Evolutionary conservation across 2,888 invertebrate species (phyloP).

Genomic region (Sericinus montela): DNA sequence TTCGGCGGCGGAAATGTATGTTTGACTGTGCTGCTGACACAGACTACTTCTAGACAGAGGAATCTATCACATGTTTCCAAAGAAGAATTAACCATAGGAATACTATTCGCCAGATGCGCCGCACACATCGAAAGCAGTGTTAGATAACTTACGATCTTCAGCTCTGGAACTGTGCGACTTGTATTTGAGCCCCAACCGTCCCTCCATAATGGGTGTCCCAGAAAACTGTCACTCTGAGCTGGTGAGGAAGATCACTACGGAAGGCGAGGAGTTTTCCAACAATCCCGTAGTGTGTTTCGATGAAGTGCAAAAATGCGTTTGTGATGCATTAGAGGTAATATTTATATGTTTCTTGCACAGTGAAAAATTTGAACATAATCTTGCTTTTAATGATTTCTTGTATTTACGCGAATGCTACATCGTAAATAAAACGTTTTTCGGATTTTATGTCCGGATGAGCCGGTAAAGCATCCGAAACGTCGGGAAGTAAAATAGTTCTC

Average conservation of each 20-base stretch:
- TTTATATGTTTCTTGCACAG: too few species aligned
- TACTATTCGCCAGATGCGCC: constrained; percentile 28
- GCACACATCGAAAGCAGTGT: constrained; percentile 58
- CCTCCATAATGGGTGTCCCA: constrained; percentile 52
- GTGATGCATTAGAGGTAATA: constrained; percentile 75
- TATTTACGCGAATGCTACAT: too few species aligned
- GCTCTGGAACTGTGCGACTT: constrained; percentile 64
- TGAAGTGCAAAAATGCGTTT: constrained; percentile 85
- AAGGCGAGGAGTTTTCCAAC: constrained; percentile 62
- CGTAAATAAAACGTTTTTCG: too few species aligned
- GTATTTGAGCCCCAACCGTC: constrained; percentile 55
- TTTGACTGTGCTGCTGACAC: too few species aligned
- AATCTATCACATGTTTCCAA: neutral
- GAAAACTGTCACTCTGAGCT: constrained; percentile 59
- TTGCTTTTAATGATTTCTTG: too few species aligned
- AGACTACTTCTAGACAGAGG: too few species aligned
- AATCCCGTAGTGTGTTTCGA: constrained; percentile 89
- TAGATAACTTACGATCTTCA: constrained; percentile 63
- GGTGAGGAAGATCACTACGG: constrained; percentile 65
- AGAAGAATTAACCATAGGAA: neutral
- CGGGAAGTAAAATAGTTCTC: too few species aligned
- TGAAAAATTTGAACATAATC: too few species aligned
- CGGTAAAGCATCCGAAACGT: too few species aligned
- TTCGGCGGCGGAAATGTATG: too few species aligned
- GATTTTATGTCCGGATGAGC: too few species aligned